These are phyloP conservation scores for Venturia canescens DNA, from an alignment of 1,140 invertebrate genomes.

Conservation along the genomic window DNA sequence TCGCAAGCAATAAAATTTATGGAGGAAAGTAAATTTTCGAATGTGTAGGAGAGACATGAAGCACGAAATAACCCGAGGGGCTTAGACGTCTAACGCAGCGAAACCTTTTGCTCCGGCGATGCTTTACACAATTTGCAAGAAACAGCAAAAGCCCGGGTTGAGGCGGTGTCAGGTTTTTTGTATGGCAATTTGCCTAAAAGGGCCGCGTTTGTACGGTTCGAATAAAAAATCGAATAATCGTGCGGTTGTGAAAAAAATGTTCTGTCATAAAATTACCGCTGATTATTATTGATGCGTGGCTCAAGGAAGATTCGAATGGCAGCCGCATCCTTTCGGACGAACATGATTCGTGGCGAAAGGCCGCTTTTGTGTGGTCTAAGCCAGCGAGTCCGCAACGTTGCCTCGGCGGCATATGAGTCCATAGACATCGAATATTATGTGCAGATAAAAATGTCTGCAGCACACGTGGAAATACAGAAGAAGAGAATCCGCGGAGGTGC, in stretches of 20 bases:
- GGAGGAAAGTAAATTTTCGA: slow-evolving; percentile 16
- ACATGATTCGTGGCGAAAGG: slow-evolving; percentile 17
- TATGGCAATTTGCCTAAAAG: too few species aligned
- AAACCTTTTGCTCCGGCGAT: neutral
- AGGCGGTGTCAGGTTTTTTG: neutral
- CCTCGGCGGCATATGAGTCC: neutral
- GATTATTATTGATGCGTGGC: neutral
- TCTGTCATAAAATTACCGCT: neutral
- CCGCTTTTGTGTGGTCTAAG: neutral
- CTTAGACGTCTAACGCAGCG: neutral
- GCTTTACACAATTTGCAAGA: neutral
- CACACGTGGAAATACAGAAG: neutral
- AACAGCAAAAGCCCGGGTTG: neutral
- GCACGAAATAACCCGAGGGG: neutral
- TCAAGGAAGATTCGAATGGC: neutral
- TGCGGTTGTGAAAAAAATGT: too few species aligned
- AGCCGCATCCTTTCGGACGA: neutral
- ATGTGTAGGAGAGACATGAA: neutral
- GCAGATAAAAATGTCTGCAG: neutral
- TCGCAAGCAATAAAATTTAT: slow-evolving; percentile 35
- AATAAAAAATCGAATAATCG: too few species aligned
- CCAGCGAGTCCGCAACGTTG: neutral
- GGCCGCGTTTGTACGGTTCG: too few species aligned
- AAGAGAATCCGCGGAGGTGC: too few species aligned
- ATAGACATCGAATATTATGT: neutral